Percentiles rank a stretch among this genome's conserved stretches.
phyloP scores from a whole-genome alignment of 2,888 invertebrate species.

The Ecdyonurus torrentis region DNA sequence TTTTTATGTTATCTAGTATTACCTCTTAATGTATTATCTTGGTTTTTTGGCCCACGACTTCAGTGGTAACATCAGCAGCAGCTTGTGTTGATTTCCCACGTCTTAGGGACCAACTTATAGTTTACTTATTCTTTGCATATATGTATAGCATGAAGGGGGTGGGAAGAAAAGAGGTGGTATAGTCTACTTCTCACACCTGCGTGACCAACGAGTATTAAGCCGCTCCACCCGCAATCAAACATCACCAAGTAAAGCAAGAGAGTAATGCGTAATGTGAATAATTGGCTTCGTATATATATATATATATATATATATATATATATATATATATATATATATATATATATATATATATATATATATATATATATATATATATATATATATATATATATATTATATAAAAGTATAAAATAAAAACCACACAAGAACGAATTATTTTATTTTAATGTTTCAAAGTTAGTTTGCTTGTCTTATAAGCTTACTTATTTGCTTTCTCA shows the following conservation, averaged over 20 bases:
- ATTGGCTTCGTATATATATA: background rate
- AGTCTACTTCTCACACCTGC: conserved; percentile 10
- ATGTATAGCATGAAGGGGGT: background rate
- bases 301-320: no score
- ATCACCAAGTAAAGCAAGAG: background rate
- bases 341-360: no score
- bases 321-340: no score
- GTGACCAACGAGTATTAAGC: conserved; percentile 13
- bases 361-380: no score
- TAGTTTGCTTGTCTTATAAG: background rate
- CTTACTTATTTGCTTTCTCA: background rate
- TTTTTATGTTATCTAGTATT: no score
- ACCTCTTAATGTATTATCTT: background rate
- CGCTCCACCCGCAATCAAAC: background rate
- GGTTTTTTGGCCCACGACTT: no score
- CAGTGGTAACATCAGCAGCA: no score
- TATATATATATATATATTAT: no score
- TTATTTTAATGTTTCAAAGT: background rate
- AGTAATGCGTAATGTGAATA: background rate
- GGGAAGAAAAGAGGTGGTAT: no score
- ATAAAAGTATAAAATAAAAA: no score
- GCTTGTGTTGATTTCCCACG: conserved; percentile 12
- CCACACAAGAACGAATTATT: background rate
- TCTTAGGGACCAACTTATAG: conserved; percentile 5
- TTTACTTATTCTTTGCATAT: background rate